Conservation (phyloP, 2,113 vertebrate species). For the Semnopithecus entellus region DNA sequence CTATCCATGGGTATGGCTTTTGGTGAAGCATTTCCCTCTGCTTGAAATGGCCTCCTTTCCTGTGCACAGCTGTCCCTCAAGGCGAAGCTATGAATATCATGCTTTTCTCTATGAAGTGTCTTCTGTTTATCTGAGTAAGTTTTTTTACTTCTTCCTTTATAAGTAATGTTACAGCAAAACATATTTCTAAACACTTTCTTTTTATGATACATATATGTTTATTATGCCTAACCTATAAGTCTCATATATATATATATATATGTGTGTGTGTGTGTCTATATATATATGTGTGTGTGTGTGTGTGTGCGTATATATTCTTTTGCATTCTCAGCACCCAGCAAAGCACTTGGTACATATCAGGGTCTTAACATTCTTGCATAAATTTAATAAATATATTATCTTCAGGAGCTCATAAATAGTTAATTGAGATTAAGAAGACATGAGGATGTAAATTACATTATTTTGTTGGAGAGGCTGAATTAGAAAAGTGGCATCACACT, state of each 20-base stretch:
- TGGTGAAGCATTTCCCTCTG: neutral
- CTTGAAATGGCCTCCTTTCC: neutral
- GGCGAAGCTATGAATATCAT: neutral
- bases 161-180: neutral
- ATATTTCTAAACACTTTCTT: neutral
- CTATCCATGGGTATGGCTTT: neutral
- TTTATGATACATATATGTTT: neutral
- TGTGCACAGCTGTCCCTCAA: neutral
- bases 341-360: neutral
- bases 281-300: too few relatives aligned
- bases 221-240: neutral
- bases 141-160: neutral
- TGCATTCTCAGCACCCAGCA: neutral
- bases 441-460: neutral
- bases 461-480: neutral
- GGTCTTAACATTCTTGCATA: neutral
- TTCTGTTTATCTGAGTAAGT: neutral
- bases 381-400: neutral
- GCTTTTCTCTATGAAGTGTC: neutral
- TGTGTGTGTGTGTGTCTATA: neutral
- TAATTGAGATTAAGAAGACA: neutral
- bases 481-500: neutral
- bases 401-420: neutral
- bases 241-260: neutral
- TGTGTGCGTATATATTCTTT: accelerated